Percentiles rank a stretch among this genome's conserved stretches.
Conservation (phyloP, 1,140 invertebrate species). For the Drosophila ambigua region DNA sequence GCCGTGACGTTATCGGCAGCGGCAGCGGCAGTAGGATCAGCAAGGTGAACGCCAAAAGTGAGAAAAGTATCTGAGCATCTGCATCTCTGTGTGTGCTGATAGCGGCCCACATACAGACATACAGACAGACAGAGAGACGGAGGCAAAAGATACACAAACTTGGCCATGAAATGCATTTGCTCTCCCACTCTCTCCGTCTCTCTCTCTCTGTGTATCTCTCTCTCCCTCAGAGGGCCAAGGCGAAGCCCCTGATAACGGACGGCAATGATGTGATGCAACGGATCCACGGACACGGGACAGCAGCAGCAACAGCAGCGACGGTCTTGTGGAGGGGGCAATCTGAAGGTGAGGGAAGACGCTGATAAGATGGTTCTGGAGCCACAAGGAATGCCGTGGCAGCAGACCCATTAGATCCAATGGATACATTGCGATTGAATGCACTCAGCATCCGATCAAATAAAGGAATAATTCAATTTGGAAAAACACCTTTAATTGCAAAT, state of each 20-base stretch:
- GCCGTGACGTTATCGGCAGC: slow-evolving; percentile 1
- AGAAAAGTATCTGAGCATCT: slow-evolving; percentile 17
- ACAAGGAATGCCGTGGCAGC: no score
- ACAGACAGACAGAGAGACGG: no score
- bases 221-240: slow-evolving; percentile 9
- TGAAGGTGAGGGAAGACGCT: no score
- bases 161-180: slow-evolving; percentile 39
- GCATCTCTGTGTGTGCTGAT: slow-evolving; percentile 22
- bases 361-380: no score
- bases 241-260: slow-evolving; percentile 20
- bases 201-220: not conserved
- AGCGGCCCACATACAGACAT: not conserved
- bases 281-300: slow-evolving; percentile 13
- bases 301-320: not conserved
- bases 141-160: slow-evolving; percentile 9
- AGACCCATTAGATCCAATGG: no score
- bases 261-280: slow-evolving; percentile 2
- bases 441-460: no score
- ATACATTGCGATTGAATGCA: no score
- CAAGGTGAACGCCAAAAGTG: slow-evolving; percentile 35
- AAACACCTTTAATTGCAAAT: no score
- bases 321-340: no score
- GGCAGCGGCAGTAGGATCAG: not conserved
- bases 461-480: no score
- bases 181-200: not conserved